phyloP scores from a whole-genome alignment of 92 coral and sea anemone species.

The Metridium senile region DNA sequence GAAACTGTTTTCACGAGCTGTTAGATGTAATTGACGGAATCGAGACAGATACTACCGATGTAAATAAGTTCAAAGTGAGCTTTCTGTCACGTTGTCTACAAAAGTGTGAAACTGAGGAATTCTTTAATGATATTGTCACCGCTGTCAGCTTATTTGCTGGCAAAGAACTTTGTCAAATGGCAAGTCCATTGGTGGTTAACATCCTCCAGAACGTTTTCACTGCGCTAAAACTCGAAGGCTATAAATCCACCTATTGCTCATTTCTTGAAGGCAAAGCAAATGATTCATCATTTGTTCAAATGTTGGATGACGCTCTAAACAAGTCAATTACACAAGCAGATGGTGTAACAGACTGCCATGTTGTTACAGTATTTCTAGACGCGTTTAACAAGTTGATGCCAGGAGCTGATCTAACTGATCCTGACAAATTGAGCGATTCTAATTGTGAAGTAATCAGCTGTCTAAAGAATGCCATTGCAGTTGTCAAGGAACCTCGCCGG shows the following conservation, averaged over 20 bases:
- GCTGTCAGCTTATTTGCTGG: conserved; percentile 4
- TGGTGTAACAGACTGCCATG: conserved; percentile 43
- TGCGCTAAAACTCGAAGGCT: conserved; percentile 38
- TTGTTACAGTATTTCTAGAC: conserved; percentile 69
- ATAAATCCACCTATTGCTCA: conserved; percentile 67
- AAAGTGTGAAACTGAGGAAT: conserved; percentile 16
- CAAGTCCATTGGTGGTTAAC: conserved; percentile 55
- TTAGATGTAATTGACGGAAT: conserved; percentile 34
- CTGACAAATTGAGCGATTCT: conserved; percentile 39
- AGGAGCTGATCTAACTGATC: conserved; percentile 37
- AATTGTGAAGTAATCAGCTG: conserved; percentile 34
- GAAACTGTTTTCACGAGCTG: conserved; percentile 54
- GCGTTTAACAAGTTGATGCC: conserved; percentile 59
- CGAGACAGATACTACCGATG: conserved; percentile 20
- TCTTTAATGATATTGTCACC: not conserved
- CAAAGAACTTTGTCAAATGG: conserved; percentile 8
- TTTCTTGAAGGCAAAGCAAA: conserved; percentile 42
- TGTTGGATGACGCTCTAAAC: conserved; percentile 22
- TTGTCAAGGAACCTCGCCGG: conserved; percentile 36
- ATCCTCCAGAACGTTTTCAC: conserved; percentile 10
- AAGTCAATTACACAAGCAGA: not conserved
- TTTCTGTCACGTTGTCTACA: conserved; percentile 23
- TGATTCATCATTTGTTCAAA: conserved; percentile 22
- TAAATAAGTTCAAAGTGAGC: conserved; percentile 29
- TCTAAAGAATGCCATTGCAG: conserved; percentile 37